Evolutionary conservation across 2,797 vertebrate species (phyloP).

Genomic region (Cynopterus sphinx): DNA sequence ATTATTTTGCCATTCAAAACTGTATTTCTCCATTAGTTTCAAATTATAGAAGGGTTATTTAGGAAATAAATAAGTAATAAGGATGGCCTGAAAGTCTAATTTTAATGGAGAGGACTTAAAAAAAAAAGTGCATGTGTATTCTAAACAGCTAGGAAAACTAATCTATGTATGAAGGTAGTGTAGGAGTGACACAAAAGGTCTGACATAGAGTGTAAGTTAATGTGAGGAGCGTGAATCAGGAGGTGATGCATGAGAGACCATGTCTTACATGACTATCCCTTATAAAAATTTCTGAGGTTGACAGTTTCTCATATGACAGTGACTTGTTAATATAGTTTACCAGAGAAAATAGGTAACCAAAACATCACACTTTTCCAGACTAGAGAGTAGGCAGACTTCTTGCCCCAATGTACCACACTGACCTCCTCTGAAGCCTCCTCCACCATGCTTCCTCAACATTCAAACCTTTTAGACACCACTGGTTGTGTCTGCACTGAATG

Average conservation of each 20-base stretch:
- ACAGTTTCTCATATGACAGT: not conserved
- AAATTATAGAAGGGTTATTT: not conserved
- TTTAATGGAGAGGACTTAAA: not conserved
- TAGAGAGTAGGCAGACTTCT: not conserved
- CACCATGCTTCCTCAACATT: not conserved
- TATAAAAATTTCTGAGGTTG: not conserved
- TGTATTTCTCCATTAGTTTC: not conserved
- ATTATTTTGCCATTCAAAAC: not conserved
- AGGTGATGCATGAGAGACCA: not conserved
- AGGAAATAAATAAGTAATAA: not conserved
- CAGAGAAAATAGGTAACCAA: not conserved
- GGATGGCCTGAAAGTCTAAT: not conserved
- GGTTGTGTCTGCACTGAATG: constrained; percentile 21
- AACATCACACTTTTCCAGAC: not conserved
- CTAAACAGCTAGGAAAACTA: not conserved
- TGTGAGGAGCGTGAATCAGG: not conserved
- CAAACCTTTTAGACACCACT: not conserved
- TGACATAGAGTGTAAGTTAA: not conserved
- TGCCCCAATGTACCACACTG: not conserved
- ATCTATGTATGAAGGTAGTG: not conserved
- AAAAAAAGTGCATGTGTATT: not conserved
- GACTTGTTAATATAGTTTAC: not conserved
- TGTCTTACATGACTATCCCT: not conserved
- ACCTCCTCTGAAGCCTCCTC: not conserved
- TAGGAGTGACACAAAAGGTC: not conserved